A percentile compares a stretch with the other conserved stretches of the same genome.
Conservation (phyloP, 2,797 vertebrate species). For the Phrynocephalus guinanensis region DNA sequence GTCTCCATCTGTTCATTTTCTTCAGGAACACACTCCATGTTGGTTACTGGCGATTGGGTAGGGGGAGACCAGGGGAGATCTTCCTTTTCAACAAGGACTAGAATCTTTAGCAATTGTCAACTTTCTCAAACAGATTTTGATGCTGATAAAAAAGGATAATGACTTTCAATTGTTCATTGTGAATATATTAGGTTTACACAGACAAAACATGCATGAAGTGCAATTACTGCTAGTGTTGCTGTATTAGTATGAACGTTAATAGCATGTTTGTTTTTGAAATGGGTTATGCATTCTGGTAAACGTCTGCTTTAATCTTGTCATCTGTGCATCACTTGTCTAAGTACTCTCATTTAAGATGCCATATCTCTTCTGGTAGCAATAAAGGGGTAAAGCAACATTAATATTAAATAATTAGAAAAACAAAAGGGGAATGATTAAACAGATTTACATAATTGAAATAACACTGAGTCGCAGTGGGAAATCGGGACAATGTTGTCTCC, state of each 20-base stretch:
- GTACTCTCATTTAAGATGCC: constrained; percentile 95
- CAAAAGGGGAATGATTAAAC: constrained; percentile 98
- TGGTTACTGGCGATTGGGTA: constrained; percentile 4
- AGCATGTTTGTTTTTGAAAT: constrained; percentile 86
- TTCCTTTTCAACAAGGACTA: too few relatives aligned
- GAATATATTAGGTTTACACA: constrained; percentile 81
- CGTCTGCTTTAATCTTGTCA: constrained; percentile 86
- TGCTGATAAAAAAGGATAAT: constrained; percentile 76
- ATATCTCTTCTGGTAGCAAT: constrained; percentile 88
- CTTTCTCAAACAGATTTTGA: constrained; percentile 75
- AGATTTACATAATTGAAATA: constrained; percentile 99
- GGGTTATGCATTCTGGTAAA: constrained; percentile 86
- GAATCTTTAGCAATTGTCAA: constrained; percentile 74
- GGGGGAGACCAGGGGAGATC: background rate
- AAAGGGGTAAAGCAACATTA: constrained; percentile 95
- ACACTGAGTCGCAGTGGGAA: constrained; percentile 99
- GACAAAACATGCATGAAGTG: constrained; percentile 83
- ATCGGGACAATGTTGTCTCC: constrained; percentile 97
- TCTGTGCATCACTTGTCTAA: constrained; percentile 87
- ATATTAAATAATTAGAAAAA: constrained; percentile 99
- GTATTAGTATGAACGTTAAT: constrained; percentile 87
- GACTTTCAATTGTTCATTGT: constrained; percentile 81
- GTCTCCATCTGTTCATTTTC: constrained; percentile 55
- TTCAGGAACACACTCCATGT: constrained; percentile 40
- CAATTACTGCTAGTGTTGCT: constrained; percentile 84